Base-by-base conservation (phyloP, 2,113 vertebrate genomes). In the Siphamia tubifer region DNA sequence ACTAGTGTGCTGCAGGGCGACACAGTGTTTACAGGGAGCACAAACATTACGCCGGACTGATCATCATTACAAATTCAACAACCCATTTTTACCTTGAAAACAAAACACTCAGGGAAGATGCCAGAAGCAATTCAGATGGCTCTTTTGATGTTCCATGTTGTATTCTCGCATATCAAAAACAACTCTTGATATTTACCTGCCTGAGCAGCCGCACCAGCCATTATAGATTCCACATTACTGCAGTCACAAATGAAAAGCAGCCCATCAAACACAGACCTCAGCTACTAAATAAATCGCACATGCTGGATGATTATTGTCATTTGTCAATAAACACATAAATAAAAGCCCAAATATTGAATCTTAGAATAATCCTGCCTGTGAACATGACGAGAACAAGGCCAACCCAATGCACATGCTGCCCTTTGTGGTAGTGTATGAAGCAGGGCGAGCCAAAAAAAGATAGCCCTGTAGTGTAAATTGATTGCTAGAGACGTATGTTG, bases 401-500 rank as follows among this genome's bases (percentile, higher is more conserved):
- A 28, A 49, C 17, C 7, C 2, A 11, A 62, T 36, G 64, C 65
- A 36, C 67, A 48, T 38, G 31, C 64, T 72, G 78, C 60, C 36
- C 51, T 70, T 57, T 54, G 27, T 60, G 65, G 30, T 28, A 28
- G 36, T 49, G 64, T 61, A 54, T 70, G 69, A 60, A 68, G 65
- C 61, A 36, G 63, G 36, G 58, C 71, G 27, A 77, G 77, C 77
- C 78, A 42, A 73, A 44, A 44, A 68, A 74, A 81, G 64, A 77
- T 54, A 68, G 73, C 64, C 81, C 77, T 19, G 31, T 75, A 74
- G 78, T 70, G 55, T 72, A 35, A 82, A 90, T 79, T 78, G 70
- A 87, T 84, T 75, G 80, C 75, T 51, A 17, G 51, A 85, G 82
- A 82, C 77, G 74, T 82, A 83, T 77, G 82, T 80, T 87, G 83